Evolutionary conservation across 2,113 vertebrate species (phyloP).

Genomic region (Tylochromis polylepis): DNA sequence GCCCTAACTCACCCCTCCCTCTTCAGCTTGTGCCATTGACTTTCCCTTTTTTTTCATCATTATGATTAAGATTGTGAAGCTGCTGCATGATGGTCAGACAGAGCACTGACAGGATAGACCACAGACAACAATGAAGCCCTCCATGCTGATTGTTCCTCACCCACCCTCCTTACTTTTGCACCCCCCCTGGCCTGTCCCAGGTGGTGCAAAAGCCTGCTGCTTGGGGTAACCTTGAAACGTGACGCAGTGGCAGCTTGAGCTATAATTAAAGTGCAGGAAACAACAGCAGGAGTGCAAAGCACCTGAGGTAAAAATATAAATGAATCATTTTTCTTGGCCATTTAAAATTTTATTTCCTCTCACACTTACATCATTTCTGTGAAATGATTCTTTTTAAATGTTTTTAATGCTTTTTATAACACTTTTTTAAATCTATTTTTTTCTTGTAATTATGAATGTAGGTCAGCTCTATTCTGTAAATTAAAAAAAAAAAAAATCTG

Average conservation of each 20-base stretch:
- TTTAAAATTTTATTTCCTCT: not conserved
- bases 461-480: not conserved
- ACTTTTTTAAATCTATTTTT: not conserved
- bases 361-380: not conserved
- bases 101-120: not conserved
- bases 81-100: not conserved
- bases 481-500: not conserved
- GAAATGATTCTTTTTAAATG: not conserved
- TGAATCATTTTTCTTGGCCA: not conserved
- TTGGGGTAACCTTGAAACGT: slow-evolving; percentile 64
- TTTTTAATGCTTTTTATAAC: not conserved
- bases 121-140: not conserved
- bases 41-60: not conserved
- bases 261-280: not conserved
- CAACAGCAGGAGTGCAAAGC: not conserved
- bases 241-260: slow-evolving; percentile 45
- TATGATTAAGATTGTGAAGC: not conserved
- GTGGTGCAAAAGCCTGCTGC: slow-evolving; percentile 9
- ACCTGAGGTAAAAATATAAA: not conserved
- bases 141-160: not conserved
- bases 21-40: not conserved
- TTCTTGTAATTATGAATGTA: not conserved
- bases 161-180: not conserved
- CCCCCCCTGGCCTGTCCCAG: not conserved
- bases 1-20: not conserved